Evolutionary conservation across 2,113 vertebrate genomes (phyloP).

Genomic region (Castor canadensis): DNA sequence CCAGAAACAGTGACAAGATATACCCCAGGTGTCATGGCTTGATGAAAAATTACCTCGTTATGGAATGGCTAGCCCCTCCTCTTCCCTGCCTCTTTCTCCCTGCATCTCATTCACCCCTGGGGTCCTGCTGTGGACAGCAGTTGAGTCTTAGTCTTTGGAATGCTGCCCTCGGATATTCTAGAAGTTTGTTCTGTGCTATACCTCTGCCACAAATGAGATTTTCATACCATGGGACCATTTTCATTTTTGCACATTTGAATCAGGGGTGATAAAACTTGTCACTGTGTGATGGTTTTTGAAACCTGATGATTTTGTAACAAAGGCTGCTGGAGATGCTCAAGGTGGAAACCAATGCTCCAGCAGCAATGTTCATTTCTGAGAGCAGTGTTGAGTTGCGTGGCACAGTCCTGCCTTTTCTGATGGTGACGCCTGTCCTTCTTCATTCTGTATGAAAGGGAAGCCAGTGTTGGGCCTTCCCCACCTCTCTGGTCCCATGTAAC

Average conservation of each 20-base stretch:
- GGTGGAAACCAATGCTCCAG: neutral
- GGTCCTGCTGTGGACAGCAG: neutral
- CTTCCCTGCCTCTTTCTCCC: neutral
- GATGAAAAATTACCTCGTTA: neutral
- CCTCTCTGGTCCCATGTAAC: neutral
- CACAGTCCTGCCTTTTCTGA: neutral
- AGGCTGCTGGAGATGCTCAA: neutral
- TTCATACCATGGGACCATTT: neutral
- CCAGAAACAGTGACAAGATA: neutral
- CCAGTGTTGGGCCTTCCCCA: slow-evolving; percentile 24
- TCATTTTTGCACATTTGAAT: neutral
- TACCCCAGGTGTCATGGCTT: neutral
- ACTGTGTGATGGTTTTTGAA: neutral
- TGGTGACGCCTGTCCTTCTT: neutral
- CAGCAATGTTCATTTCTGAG: neutral
- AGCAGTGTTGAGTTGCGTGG: neutral
- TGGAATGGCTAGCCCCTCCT: neutral
- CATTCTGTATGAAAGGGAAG: slow-evolving; percentile 67
- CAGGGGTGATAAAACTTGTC: neutral
- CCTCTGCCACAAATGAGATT: neutral
- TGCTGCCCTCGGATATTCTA: neutral
- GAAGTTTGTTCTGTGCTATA: neutral
- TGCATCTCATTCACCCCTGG: fast-evolving
- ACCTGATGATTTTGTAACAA: neutral
- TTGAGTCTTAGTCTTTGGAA: neutral